Evolutionary conservation across 1,140 invertebrate species (phyloP), one percentile per base, ranked within the genome.

Genomic region (Druon quercuslanigerum): DNA sequence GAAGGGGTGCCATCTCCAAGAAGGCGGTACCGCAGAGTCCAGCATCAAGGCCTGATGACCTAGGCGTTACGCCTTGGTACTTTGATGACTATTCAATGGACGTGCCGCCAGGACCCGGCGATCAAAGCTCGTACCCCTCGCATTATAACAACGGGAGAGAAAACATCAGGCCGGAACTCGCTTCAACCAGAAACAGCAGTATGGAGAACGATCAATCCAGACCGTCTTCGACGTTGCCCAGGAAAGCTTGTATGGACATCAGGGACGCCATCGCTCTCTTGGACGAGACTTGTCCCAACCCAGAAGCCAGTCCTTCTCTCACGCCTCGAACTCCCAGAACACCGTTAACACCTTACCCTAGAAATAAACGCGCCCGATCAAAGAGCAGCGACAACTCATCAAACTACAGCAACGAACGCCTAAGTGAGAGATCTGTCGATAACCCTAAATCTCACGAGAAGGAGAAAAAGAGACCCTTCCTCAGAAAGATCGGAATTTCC

Each of bases 301-400:
- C 83, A 20, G 85, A 90, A 46, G 76, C 79, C 8, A 90, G 89
- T 81, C 91, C 89, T 19, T 86, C 85, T 19, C 72, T 89, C 51
- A 91, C 89, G 0, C 88, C 90, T 6, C 79, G 85, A 72, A 91
- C 89, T 0, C 89, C 90, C 9, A 83, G 87, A 66, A 91, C 89
- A 0, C 89, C 90, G 2, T 71, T 88, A 8, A 91, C 87, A 5
- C 86, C 87, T 0, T 84, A 90, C 20, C 85, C 87, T n/a, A 74
- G 88, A 0, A 90, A 81, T 51, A 91, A 90, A 54, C 77, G 89
- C 0, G 87, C 90, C 0, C 80, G 89, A 20, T 92, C 90, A 4
- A 92, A 92, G 78, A 92, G 90, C 73, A 91, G 90, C 73, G 90
- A 91, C 20, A 91, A 90, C 51, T 90, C 90, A 0, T 90, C 87